Evolutionary conservation across 2,888 invertebrate species (phyloP).

Genomic region (Crocallis elinguaria): DNA sequence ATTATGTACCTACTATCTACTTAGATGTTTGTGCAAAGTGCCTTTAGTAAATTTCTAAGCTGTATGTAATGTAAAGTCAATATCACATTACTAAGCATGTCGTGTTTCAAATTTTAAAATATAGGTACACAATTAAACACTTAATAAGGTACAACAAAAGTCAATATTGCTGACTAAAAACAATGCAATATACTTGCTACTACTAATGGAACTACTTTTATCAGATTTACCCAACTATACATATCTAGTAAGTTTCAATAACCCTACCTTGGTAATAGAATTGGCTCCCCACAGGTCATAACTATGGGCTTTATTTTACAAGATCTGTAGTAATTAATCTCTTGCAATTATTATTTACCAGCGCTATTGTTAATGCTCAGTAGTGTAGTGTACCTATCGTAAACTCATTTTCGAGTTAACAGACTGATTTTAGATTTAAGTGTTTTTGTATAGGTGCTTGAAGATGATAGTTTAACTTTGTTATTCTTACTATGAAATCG

Average conservation of each 20-base stretch:
- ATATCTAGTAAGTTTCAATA: too few relatives aligned
- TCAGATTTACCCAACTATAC: too few relatives aligned
- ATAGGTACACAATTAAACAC: too few relatives aligned
- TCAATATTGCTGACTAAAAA: not conserved
- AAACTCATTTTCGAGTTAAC: slow-evolving; percentile 76
- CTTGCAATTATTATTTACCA: slow-evolving; percentile 23
- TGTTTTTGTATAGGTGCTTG: slow-evolving; percentile 62
- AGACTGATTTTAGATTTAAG: slow-evolving; percentile 81
- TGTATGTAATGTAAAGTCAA: slow-evolving; percentile 7
- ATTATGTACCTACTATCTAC: slow-evolving; percentile 3
- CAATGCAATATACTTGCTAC: not conserved
- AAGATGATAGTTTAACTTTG: slow-evolving; percentile 61
- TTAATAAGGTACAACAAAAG: not conserved
- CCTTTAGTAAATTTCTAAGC: slow-evolving; percentile 14
- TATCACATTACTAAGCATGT: slow-evolving; percentile 14
- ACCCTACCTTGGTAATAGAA: too few relatives aligned
- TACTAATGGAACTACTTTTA: too few relatives aligned
- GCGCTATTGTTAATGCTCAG: slow-evolving; percentile 61
- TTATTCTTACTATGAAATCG: slow-evolving; percentile 37
- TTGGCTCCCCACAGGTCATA: too few relatives aligned
- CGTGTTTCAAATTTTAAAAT: slow-evolving; percentile 9
- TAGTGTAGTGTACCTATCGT: slow-evolving; percentile 56
- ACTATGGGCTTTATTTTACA: not conserved
- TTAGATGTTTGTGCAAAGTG: slow-evolving; percentile 16
- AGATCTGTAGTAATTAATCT: slow-evolving; percentile 26